A percentile compares a stretch with the other conserved stretches of the same genome.
Evolutionary conservation across 2,797 vertebrate genomes (phyloP).

Genomic region (Catostomus latipinnis): DNA sequence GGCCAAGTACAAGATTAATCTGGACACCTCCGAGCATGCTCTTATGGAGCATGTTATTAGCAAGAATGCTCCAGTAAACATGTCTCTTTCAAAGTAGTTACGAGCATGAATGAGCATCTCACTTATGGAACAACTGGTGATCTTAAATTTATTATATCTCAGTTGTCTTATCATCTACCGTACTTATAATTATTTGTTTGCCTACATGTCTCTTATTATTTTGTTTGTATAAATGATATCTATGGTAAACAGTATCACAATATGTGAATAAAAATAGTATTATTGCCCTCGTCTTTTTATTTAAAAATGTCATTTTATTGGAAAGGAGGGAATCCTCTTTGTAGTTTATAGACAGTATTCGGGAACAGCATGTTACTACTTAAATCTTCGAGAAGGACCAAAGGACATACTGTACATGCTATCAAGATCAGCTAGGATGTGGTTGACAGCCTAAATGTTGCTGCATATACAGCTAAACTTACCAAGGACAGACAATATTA

Average conservation of each 20-base stretch:
- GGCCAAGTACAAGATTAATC: slow-evolving; percentile 89
- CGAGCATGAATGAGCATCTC: neutral
- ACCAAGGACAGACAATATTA: too few species aligned
- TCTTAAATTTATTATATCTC: neutral
- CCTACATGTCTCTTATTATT: neutral
- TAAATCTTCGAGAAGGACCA: too few species aligned
- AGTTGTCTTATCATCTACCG: neutral
- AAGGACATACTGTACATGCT: too few species aligned
- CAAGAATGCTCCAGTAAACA: slow-evolving; percentile 69
- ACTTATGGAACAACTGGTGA: slow-evolving; percentile 1
- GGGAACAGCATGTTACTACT: neutral
- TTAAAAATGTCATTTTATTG: neutral
- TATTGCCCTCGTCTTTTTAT: neutral
- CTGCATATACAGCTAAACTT: too few species aligned
- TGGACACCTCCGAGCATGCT: slow-evolving; percentile 87
- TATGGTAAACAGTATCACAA: neutral
- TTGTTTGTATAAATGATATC: slow-evolving; percentile 3
- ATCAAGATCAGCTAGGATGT: too few species aligned
- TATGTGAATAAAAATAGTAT: slow-evolving; percentile 9
- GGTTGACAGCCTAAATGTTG: too few species aligned
- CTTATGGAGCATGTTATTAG: slow-evolving; percentile 88
- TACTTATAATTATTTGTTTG: slow-evolving; percentile 2
- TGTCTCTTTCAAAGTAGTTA: slow-evolving; percentile 20
- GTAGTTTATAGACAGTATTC: too few species aligned
- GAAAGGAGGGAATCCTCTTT: neutral